Percentiles rank a stretch among this genome's conserved stretches.
phyloP scores from a whole-genome alignment of 2,888 invertebrate species.

The Arenicola marina region DNA sequence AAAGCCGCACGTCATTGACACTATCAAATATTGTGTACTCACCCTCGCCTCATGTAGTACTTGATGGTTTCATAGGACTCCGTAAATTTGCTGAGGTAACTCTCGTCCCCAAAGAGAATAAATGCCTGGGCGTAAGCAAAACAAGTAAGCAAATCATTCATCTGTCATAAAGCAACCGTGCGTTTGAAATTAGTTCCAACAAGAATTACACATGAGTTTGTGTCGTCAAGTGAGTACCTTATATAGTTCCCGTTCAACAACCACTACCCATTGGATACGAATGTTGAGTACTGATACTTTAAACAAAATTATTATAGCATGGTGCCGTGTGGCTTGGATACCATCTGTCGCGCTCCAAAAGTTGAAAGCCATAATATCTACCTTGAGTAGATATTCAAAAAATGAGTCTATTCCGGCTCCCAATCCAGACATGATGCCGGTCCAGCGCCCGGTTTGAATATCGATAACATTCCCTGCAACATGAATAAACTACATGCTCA shows the following conservation, averaged over 20 bases:
- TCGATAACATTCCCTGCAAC: slow-evolving; percentile 68
- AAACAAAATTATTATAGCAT: too few species aligned
- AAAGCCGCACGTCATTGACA: too few species aligned
- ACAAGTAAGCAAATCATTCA: too few species aligned
- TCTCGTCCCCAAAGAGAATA: slow-evolving; percentile 68
- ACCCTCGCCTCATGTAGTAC: slow-evolving; percentile 67
- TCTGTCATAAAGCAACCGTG: too few species aligned
- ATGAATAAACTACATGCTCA: too few species aligned
- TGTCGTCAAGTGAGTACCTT: too few species aligned
- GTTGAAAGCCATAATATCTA: slow-evolving; percentile 30
- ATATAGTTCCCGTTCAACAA: too few species aligned
- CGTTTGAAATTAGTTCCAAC: too few species aligned
- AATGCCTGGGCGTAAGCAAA: slow-evolving; percentile 62
- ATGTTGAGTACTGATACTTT: too few species aligned
- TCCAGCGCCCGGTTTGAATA: slow-evolving; percentile 70
- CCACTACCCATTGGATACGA: too few species aligned
- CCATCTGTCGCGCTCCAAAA: slow-evolving; percentile 22
- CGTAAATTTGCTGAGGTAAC: slow-evolving; percentile 67
- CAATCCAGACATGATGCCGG: slow-evolving; percentile 67
- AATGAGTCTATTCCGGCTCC: slow-evolving; percentile 71
- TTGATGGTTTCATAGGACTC: slow-evolving; percentile 67
- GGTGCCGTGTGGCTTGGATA: too few species aligned
- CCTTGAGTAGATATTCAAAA: slow-evolving; percentile 70
- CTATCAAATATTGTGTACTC: slow-evolving; percentile 37
- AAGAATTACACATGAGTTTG: too few species aligned